Base-by-base conservation (phyloP, 2,888 invertebrate genomes). In the Cephonodes hylas region DNA sequence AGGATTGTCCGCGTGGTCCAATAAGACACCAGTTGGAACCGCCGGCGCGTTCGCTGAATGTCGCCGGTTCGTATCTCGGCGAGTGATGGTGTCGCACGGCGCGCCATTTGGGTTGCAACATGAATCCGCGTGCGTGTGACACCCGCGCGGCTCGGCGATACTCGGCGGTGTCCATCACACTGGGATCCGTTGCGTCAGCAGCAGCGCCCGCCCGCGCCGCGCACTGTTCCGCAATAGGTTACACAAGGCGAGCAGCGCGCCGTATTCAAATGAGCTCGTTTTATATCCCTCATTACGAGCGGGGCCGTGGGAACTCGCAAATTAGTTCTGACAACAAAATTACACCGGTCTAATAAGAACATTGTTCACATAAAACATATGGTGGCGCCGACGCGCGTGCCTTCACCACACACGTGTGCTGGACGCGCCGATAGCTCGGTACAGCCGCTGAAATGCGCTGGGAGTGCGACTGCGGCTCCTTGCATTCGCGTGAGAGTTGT, bases 301-400 rank as follows among this genome's bases (percentile, higher is more conserved):
- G 22, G 34, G 60, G 23, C 44, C 60, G 60, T 60, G 60, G 38
- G 60, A 60, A 38, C 48, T 48, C 22, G 60, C 48, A 60, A 53
- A 60, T 60, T 60, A 60, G n/a, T 53, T 38, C 60, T 53, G 23
- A 60, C 38, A 25, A 60, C 38, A 53, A 53, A 42, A 60, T 60
- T 60, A 42, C 42, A 53, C 25, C 53, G 42, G 27, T 27, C 53
- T 31, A 53, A 53, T 53, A 53, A n/a, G 38, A 15, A 53, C 53
- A 31, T 53, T 53, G 53, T 18, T 53, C 27, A 13, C 18, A 53
- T 8, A 15, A 18, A 53, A 53, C 8, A 18, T 31, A 31, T 10
- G 18, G 27, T 18, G 10, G 31, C 65, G 65, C 53, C 60, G 59
- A 3, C 59, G 10, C 4, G 22, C 20, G 53, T 42, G 23, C 8